Conservation (phyloP, 2,113 vertebrate genomes). For the Rafetus swinhoei region DNA sequence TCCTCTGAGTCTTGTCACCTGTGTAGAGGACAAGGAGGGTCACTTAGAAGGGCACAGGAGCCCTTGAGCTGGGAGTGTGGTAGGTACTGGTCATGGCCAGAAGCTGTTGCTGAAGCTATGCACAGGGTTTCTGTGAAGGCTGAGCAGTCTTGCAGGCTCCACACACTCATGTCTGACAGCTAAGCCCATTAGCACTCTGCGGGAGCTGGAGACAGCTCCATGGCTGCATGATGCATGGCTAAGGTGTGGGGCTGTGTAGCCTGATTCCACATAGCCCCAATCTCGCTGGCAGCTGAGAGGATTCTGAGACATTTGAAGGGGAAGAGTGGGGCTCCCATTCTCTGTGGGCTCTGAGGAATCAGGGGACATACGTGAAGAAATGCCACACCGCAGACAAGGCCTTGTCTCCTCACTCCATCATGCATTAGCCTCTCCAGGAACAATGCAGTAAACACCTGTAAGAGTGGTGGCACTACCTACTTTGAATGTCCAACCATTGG, state of each 20-base stretch:
- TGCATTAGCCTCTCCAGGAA: too few relatives aligned
- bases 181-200: not conserved
- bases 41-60: not conserved
- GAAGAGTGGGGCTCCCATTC: not conserved
- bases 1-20: not conserved
- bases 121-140: not conserved
- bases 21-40: not conserved
- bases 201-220: not conserved
- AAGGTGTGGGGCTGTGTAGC: not conserved
- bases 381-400: not conserved
- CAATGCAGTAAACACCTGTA: too few relatives aligned
- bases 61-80: not conserved
- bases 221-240: not conserved
- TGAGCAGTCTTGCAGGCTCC: not conserved
- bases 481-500: not conserved
- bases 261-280: not conserved
- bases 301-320: not conserved
- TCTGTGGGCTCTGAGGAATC: not conserved
- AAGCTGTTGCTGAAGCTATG: accelerated
- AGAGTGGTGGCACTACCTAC: not conserved
- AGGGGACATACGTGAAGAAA: not conserved
- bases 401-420: too few relatives aligned
- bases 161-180: not conserved
- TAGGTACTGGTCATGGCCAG: not conserved
- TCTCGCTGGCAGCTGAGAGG: too few relatives aligned